Evolutionary conservation across 2,113 vertebrate species (phyloP), one percentile per base, ranked within the genome.

Genomic region (Rhagologus leucostigma): DNA sequence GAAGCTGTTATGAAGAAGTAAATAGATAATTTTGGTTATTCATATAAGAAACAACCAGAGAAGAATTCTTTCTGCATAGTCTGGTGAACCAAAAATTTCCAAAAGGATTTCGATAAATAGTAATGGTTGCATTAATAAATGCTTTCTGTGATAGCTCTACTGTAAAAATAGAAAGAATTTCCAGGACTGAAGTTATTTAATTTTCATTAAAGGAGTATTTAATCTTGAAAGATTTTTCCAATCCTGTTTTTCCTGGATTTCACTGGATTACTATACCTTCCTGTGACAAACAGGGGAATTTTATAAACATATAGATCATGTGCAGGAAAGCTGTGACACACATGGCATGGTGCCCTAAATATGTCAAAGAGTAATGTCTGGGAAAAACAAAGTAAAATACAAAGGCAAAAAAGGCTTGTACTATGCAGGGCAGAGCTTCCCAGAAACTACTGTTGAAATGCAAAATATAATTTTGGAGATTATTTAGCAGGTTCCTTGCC

Each of bases 11-110:
- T 7, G 33, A 64, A 89, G 67, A 91, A 91, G 41, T 65, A 95
- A 97, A 96, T 42, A 37, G 21, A n/a, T 47, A 11, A 84, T 96
- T 95, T 46, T 56, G 50, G 60, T 82, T 89, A 75, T 90, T 97
- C 7, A 11, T 59, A 80, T 49, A 30, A 55, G 77, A 93, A 89
- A 67, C 27, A 86, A 41, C 4, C 74, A 70, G 52, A 76, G 86
- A 67, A 69, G 37, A 50, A 33, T 4, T 37, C 21, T 69, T 82
- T 93, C 86, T 73, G 46, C n/a, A 46, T 84, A 91, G 35, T 85
- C 50, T 87, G 74, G 57, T 87, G 46, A 94, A 83, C 26, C 85
- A 70, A 77, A 83, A 26, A 8, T 29, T 64, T 79, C 82, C 64
- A 70, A 86, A 95, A 79, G 42, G 91, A 47, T 78, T 93, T 92